Base-by-base conservation (phyloP, 2,113 vertebrate genomes). In the Phalacrocorax brasilianus region DNA sequence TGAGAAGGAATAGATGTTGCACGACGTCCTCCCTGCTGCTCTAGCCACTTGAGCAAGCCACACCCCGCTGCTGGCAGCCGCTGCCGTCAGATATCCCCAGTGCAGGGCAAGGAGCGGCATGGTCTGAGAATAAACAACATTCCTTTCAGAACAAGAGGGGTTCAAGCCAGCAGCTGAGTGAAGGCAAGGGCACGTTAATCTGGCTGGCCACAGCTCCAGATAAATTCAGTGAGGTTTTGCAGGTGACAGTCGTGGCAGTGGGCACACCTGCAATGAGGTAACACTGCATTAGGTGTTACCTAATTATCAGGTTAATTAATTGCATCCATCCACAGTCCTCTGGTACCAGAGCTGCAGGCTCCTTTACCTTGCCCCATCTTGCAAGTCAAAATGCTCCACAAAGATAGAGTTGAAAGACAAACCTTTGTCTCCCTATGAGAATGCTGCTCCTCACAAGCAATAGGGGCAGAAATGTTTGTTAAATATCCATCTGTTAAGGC, bases 21-120 rank as follows among this genome's bases (percentile, higher is more conserved):
- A 4, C 32, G 24, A 35, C 44, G 32, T 28, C 44, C 32, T 44
- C 10, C 21, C 26, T 15, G 26, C 65, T 12, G 33, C 35, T 32
- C 24, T 7, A 9, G 28, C 45, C 4, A 1, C 56, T 6, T 6
- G 32, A 35, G 38, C 13, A 1, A 28, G 38, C 22, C 26, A 17
- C 16, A 12, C 26, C 40, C 62, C 3, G 3, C 35, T 4, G 9
- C 45, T 11, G 23, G 50, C 32, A 44, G 38, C 32, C 6, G 1
- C 15, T 13, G 15, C 18, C 26, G 28, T 14, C 13, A 3, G 44
- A 9, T 5, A 3, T 3, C 11, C 14, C 50, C 4, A 2, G 9
- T 2, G 20, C 30, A 17, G 68, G 27, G 11, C 6, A 6, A 53
- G 59, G 50, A n/a, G 45, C 30, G 9, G n/a, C 2, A 0, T 5